A percentile compares a stretch with the other conserved stretches of the same genome.
Conservation (phyloP, 2,113 vertebrate genomes). For the Benitochromis conjunctus region DNA sequence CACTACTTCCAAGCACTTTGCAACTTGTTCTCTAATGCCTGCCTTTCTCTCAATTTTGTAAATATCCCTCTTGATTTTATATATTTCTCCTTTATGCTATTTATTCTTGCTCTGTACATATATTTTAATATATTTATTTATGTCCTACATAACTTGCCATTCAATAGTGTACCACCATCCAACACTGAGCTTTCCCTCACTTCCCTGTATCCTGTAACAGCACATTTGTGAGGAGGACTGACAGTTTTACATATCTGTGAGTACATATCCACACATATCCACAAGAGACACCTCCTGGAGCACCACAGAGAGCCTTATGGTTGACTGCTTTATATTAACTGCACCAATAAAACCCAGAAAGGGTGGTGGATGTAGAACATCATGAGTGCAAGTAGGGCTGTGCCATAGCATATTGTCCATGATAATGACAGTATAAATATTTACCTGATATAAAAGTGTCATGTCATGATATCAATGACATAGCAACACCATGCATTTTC, state of each 20-base stretch:
- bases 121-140: not conserved
- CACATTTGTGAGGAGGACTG: not conserved
- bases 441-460: not conserved
- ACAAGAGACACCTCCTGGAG: not conserved
- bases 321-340: not conserved
- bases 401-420: not conserved
- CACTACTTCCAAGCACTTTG: not conserved
- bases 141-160: not conserved
- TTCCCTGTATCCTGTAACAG: not conserved
- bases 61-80: not conserved
- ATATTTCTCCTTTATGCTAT: not conserved
- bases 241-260: not conserved
- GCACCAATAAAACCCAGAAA: not conserved
- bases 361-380: not conserved
- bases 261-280: not conserved
- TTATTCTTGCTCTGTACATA: not conserved
- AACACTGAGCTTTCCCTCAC: not conserved
- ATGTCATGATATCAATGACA: not conserved
- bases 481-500: not conserved
- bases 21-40: not conserved
- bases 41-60: not conserved
- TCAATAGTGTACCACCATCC: not conserved
- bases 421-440: not conserved
- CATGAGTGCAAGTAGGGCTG: not conserved
- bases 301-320: not conserved